phyloP scores from a whole-genome alignment of 2,797 vertebrate genomes.

The Artibeus jamaicensis region DNA sequence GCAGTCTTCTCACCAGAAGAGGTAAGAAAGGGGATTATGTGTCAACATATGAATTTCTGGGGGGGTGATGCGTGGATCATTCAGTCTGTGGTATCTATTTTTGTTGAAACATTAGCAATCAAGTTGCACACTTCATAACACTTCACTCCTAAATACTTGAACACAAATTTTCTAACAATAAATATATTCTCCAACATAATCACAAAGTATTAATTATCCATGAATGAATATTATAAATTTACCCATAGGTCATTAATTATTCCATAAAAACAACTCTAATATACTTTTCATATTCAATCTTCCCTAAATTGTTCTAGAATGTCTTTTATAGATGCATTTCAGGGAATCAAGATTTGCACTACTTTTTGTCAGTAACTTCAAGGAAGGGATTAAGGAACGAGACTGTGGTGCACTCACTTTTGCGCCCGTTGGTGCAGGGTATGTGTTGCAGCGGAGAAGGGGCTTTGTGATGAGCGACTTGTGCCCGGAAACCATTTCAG shows the following conservation, averaged over 20 bases:
- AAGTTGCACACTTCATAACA: not conserved
- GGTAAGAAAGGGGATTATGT: not conserved
- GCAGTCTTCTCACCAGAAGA: not conserved
- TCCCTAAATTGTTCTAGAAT: not conserved
- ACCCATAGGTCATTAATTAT: not conserved
- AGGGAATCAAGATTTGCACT: not conserved
- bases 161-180: not conserved
- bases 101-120: constrained; percentile 5
- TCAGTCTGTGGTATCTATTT: not conserved
- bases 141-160: not conserved
- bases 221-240: not conserved
- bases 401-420: not conserved
- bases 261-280: not conserved
- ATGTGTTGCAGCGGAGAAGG: not conserved
- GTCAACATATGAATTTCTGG: not conserved
- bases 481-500: not conserved
- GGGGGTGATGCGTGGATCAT: not conserved
- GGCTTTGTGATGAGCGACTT: not conserved
- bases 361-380: not conserved
- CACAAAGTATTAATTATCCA: not conserved
- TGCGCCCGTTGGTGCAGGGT: not conserved
- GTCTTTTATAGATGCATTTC: not conserved
- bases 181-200: not conserved
- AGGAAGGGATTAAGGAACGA: not conserved
- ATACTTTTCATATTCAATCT: not conserved